Evolutionary conservation across 2,113 vertebrate genomes (phyloP).

Genomic region (Vidua chalybeata): DNA sequence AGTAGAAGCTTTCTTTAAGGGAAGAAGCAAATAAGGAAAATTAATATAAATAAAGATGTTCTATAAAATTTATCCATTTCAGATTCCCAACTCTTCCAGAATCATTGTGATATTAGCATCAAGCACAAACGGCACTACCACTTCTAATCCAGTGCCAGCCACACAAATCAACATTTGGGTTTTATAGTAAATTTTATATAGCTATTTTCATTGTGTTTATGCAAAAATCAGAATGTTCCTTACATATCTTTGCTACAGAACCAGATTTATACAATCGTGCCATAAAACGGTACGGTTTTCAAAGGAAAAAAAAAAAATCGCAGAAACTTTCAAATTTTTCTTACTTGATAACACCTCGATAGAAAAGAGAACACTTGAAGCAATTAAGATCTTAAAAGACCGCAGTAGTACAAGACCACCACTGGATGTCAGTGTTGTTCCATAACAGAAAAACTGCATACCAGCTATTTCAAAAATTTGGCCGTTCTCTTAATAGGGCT

Average conservation of each 20-base stretch:
- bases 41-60: not conserved
- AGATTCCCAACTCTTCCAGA: not conserved
- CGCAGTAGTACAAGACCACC: not conserved
- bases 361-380: not conserved
- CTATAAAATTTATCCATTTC: not conserved
- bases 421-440: constrained; percentile 53
- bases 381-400: not conserved
- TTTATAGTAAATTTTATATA: not conserved
- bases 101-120: not conserved
- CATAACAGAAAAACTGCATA: rapidly evolving
- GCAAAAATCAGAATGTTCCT: not conserved
- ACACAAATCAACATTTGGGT: not conserved
- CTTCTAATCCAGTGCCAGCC: not conserved
- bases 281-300: not conserved
- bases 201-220: not conserved
- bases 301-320: not conserved
- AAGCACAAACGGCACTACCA: not conserved
- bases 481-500: not conserved
- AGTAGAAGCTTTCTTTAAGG: not conserved
- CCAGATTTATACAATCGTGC: not conserved
- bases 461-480: not conserved
- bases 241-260: not conserved
- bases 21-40: not conserved
- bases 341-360: not conserved
- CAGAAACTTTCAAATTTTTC: not conserved